A percentile compares a stretch with the other conserved stretches of the same genome.
These are phyloP conservation scores for Globia sparganii DNA, from an alignment of 2,888 invertebrate genomes.

Conservation along the genomic window DNA sequence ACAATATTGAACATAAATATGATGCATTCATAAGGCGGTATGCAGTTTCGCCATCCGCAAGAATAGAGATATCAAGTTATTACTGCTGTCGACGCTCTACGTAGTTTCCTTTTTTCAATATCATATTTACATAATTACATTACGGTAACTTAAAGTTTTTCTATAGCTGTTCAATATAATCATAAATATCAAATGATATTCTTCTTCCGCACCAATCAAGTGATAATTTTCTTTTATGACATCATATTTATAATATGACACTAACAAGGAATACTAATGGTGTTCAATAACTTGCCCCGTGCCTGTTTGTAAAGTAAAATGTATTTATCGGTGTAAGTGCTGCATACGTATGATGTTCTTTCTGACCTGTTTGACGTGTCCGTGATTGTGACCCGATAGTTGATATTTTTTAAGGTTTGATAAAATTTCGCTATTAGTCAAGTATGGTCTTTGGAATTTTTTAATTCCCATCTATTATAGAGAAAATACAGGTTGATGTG, in stretches of 20 bases:
- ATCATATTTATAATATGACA: conserved; percentile 59
- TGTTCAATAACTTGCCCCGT: conserved; percentile 49
- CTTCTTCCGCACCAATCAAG: conserved; percentile 54
- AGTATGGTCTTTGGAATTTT: not conserved
- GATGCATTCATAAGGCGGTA: conserved; percentile 11
- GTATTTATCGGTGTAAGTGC: conserved; percentile 58
- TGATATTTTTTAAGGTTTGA: not conserved
- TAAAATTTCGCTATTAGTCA: not conserved
- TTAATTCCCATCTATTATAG: conserved; percentile 16
- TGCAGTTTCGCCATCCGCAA: conserved; percentile 12
- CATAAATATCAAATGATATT: conserved; percentile 32
- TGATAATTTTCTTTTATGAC: conserved; percentile 64
- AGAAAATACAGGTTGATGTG: conserved; percentile 20
- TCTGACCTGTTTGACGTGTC: conserved; percentile 37
- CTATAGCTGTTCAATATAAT: conserved; percentile 21
- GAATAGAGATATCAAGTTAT: conserved; percentile 29
- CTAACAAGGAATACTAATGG: conserved; percentile 68
- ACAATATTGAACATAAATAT: conserved; percentile 20
- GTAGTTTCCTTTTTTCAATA: conserved; percentile 18
- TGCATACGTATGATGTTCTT: conserved; percentile 51
- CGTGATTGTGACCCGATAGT: conserved; percentile 18
- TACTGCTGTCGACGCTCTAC: conserved; percentile 6
- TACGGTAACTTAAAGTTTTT: conserved; percentile 21
- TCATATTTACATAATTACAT: conserved; percentile 9
- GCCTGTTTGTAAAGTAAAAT: conserved; percentile 64